These are phyloP conservation scores for Hozukius guyotensis DNA, from an alignment of 2,797 vertebrate species.

Conservation along the genomic window DNA sequence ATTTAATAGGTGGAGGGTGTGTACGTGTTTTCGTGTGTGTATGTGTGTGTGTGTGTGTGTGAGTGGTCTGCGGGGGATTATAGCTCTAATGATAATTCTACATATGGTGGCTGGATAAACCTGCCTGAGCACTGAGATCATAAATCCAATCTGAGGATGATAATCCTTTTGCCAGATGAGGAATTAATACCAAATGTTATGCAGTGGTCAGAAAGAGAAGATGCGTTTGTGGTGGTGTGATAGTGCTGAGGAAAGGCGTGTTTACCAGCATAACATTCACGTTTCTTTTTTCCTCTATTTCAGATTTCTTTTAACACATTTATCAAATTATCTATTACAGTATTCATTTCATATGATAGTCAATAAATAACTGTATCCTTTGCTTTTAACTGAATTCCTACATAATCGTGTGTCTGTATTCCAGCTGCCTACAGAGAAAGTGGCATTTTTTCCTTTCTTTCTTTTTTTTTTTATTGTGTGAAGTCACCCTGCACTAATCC, in stretches of 20 bases:
- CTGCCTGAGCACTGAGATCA: constrained; percentile 81
- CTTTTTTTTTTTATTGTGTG: constrained; percentile 71
- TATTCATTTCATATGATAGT: constrained; percentile 18
- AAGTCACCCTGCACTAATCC: constrained; percentile 84
- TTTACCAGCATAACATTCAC: constrained; percentile 37
- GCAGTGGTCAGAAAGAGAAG: constrained; percentile 55
- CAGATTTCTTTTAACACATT: not conserved
- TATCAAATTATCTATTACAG: not conserved
- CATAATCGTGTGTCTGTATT: constrained; percentile 26
- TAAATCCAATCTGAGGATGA: constrained; percentile 84
- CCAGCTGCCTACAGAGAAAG: constrained; percentile 31
- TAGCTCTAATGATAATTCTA: constrained; percentile 82
- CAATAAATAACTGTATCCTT: not conserved
- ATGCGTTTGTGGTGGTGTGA: constrained; percentile 47
- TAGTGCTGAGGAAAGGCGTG: constrained; percentile 15
- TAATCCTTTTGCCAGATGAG: constrained; percentile 84
- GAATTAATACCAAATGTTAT: constrained; percentile 82
- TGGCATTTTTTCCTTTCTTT: constrained; percentile 19
- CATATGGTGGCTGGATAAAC: constrained; percentile 85
- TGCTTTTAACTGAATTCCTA: constrained; percentile 27
- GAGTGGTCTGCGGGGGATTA: constrained; percentile 75
- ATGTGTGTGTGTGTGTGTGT: constrained; percentile 24
- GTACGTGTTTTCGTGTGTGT: constrained; percentile 36
- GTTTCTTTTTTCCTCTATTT: not conserved
- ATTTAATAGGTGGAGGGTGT: constrained; percentile 40